Evolutionary conservation across 2,113 vertebrate genomes (phyloP).

Genomic region (Raja brachyura): DNA sequence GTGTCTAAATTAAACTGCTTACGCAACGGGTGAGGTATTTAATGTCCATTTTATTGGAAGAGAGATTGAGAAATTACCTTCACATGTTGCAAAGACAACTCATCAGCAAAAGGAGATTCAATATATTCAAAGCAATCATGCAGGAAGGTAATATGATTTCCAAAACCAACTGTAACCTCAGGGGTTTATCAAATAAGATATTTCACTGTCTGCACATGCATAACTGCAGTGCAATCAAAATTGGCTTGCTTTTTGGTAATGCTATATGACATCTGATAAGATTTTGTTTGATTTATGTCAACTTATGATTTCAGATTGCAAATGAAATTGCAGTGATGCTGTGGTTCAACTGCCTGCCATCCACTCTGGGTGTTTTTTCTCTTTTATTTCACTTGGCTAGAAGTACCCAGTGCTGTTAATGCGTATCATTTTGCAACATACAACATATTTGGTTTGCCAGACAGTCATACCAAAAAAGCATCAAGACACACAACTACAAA

Average conservation of each 20-base stretch:
- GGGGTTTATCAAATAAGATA: neutral
- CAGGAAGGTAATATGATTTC: neutral
- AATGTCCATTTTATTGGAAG: neutral
- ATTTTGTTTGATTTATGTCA: neutral
- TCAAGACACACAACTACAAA: no score
- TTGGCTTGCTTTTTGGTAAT: neutral
- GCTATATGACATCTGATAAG: neutral
- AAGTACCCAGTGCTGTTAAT: neutral
- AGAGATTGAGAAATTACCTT: neutral
- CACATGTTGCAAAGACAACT: neutral
- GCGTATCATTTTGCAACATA: no score
- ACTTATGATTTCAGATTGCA: neutral
- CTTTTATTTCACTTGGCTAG: neutral
- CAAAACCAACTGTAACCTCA: neutral
- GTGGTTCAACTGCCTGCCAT: neutral
- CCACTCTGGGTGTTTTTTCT: neutral
- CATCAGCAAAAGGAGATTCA: neutral
- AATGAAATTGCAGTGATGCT: neutral
- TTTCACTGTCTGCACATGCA: neutral
- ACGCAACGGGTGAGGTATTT: neutral
- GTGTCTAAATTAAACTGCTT: neutral
- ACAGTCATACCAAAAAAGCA: no score
- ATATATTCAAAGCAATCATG: neutral
- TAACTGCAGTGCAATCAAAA: neutral
- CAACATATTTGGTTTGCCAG: no score